Evolutionary conservation across 2,797 vertebrate species (phyloP).

Genomic region (Tolypeutes matacus): DNA sequence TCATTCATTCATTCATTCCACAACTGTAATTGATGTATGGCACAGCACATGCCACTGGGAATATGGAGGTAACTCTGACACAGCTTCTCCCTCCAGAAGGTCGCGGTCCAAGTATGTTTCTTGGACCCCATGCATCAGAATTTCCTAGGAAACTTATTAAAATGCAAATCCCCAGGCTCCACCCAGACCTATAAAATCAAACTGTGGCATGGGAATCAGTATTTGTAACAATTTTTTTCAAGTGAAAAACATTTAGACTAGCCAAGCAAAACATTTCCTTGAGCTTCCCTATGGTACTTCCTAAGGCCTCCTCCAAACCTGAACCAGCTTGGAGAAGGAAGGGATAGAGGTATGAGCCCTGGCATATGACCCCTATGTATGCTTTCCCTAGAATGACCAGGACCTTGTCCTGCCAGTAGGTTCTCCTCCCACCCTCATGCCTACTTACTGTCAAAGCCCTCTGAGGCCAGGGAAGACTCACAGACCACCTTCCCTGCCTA

Average conservation of each 20-base stretch:
- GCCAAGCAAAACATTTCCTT: background rate
- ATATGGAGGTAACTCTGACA: background rate
- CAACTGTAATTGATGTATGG: background rate
- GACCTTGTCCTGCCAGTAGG: background rate
- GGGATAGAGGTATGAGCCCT: background rate
- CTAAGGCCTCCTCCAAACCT: background rate
- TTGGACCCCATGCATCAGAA: background rate
- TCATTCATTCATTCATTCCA: background rate
- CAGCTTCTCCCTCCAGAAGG: background rate
- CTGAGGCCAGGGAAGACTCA: background rate
- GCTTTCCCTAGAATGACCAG: background rate
- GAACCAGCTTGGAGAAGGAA: background rate
- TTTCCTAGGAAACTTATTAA: background rate
- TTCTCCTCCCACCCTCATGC: background rate
- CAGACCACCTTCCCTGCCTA: background rate
- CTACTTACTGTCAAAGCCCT: background rate
- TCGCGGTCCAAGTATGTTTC: background rate
- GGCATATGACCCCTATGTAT: background rate
- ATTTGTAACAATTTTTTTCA: constrained; percentile 18
- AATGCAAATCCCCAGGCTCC: background rate
- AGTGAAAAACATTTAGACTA: background rate
- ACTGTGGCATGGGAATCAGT: background rate
- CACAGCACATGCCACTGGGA: background rate
- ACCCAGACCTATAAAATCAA: background rate
- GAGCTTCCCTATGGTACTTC: background rate